Percentiles rank a stretch among this genome's conserved stretches.
These are phyloP conservation scores for Drosophila bocki DNA, from an alignment of 1,140 invertebrate genomes.

Conservation along the genomic window DNA sequence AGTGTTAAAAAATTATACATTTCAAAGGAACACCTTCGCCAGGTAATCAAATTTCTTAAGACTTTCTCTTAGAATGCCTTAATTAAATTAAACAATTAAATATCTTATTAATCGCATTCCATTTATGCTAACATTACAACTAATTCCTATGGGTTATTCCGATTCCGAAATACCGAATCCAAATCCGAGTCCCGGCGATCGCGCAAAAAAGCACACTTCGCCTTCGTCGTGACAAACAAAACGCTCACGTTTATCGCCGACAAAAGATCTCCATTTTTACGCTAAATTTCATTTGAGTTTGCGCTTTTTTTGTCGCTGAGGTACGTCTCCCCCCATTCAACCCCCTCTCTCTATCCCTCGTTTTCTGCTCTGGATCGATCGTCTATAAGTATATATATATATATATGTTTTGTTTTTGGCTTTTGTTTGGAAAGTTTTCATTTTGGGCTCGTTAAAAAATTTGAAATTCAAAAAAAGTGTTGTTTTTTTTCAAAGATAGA, in stretches of 20 bases:
- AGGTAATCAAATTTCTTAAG: background rate
- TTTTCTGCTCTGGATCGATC: conserved; percentile 72
- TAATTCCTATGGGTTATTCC: conserved; percentile 1
- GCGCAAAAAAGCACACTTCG: conserved; percentile 82
- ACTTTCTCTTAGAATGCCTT: background rate
- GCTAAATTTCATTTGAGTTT: conserved; percentile 80
- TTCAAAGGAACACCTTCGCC: too few species aligned
- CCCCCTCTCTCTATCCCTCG: conserved; percentile 16
- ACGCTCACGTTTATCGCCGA: conserved; percentile 80
- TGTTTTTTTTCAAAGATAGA: conserved; percentile 16
- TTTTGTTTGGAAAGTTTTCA: conserved; percentile 83
- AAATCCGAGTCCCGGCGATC: conserved; percentile 50
- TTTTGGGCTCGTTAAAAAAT: conserved; percentile 80
- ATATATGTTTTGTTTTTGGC: conserved; percentile 20
- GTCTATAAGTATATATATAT: conserved; percentile 21
- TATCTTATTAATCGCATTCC: too few species aligned
- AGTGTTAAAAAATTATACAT: background rate
- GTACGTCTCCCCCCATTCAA: conserved; percentile 6
- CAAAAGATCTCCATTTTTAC: conserved; percentile 82
- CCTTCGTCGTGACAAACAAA: conserved; percentile 81
- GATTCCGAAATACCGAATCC: conserved; percentile 23
- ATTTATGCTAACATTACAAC: background rate
- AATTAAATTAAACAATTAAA: background rate
- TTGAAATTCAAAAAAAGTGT: conserved; percentile 65
- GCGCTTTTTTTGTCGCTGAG: conserved; percentile 45